A percentile compares a stretch with the other conserved stretches of the same genome.
These are phyloP conservation scores for Drosophila monieri DNA, from an alignment of 2,888 invertebrate genomes.

Conservation along the genomic window DNA sequence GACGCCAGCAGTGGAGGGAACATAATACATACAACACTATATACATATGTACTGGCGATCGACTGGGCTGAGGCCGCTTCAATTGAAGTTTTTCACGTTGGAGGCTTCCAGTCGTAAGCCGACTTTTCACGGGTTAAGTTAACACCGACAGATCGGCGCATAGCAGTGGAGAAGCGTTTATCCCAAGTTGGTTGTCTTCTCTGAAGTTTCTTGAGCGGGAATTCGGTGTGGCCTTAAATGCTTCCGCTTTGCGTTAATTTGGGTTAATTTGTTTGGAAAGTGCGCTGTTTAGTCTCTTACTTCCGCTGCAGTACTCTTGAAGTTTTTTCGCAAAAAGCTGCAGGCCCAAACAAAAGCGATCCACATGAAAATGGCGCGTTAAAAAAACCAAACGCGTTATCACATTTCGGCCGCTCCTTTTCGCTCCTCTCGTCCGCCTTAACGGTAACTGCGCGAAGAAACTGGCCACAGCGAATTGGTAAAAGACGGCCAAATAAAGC, in stretches of 20 bases:
- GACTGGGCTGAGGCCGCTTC: constrained; percentile 54
- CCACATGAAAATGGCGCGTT: constrained; percentile 39
- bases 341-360: not conserved
- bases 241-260: constrained; percentile 66
- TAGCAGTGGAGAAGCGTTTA: constrained; percentile 5
- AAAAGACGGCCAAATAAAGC: constrained; percentile 36
- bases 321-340: constrained; percentile 56
- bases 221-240: constrained; percentile 29
- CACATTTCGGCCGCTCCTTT: constrained; percentile 19
- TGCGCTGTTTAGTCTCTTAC: constrained; percentile 46
- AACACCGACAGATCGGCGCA: constrained; percentile 25
- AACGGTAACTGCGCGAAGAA: constrained; percentile 61
- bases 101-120: constrained; percentile 62
- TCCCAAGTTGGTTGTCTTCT: constrained; percentile 1
- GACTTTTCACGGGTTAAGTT: constrained; percentile 71
- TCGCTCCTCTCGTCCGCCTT: constrained; percentile 7
- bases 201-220: not conserved
- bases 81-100: constrained; percentile 61
- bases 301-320: constrained; percentile 57
- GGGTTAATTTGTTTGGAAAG: constrained; percentile 77
- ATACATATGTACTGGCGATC: constrained; percentile 43
- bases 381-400: constrained; percentile 36
- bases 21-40: constrained; percentile 10
- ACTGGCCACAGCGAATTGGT: constrained; percentile 43
- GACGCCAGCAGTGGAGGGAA: constrained; percentile 17